These are phyloP conservation scores for Argyra leucocephala DNA, from an alignment of 2,888 invertebrate species.

Conservation along the genomic window DNA sequence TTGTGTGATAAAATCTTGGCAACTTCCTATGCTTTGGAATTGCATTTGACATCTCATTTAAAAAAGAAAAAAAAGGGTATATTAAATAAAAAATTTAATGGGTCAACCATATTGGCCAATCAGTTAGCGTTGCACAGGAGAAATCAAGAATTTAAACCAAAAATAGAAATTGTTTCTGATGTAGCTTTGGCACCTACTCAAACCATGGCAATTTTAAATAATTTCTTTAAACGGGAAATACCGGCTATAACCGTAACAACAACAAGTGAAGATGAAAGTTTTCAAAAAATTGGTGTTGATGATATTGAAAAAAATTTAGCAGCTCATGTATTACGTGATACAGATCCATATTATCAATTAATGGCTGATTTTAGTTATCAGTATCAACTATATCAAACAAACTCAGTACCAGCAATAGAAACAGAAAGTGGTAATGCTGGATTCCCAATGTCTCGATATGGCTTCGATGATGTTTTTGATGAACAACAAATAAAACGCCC, in stretches of 20 bases:
- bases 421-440: not conserved
- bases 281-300: not conserved
- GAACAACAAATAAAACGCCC: not conserved
- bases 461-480: not conserved
- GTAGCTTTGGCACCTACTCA: not conserved
- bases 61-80: not conserved
- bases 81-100: not conserved
- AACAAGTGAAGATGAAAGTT: not conserved
- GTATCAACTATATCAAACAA: not conserved
- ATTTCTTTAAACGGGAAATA: not conserved
- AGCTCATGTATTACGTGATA: not conserved
- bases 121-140: not conserved
- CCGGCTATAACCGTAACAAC: not conserved
- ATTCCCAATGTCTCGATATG: no score
- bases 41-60: not conserved
- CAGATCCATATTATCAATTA: not conserved
- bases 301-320: not conserved
- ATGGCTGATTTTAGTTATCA: slow-evolving; percentile 2
- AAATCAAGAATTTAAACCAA: not conserved
- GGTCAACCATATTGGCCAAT: not conserved
- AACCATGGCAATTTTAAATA: not conserved
- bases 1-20: not conserved
- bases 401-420: not conserved
- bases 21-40: not conserved
- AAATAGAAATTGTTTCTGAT: not conserved